These are phyloP conservation scores for Drosophila bifasciata DNA, from an alignment of 1,140 invertebrate species.

Conservation along the genomic window DNA sequence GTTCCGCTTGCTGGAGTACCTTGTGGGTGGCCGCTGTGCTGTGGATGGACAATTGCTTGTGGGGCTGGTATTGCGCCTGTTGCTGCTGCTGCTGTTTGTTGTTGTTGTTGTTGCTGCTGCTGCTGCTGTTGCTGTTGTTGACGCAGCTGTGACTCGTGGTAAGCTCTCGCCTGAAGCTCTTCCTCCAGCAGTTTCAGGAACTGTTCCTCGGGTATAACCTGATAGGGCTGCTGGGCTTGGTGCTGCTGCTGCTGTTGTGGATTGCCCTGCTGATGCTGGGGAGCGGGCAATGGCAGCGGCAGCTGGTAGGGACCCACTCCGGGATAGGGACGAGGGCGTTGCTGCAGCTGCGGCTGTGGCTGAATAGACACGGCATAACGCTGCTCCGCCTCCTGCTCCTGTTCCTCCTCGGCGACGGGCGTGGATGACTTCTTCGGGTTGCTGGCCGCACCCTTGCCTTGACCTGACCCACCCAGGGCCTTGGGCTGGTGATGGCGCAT, in stretches of 20 bases:
- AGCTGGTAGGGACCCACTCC: conserved; percentile 51
- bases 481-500: conserved; percentile 73
- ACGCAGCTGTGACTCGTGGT: conserved; percentile 67
- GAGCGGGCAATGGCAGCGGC: conserved; percentile 59
- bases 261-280: conserved; percentile 63
- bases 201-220: conserved; percentile 79
- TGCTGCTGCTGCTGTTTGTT: conserved; percentile 31
- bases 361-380: conserved; percentile 77
- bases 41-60: conserved; percentile 47
- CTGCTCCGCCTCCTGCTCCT: conserved; percentile 77
- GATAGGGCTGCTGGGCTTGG: conserved; percentile 63
- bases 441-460: conserved; percentile 60
- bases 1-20: conserved; percentile 67
- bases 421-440: conserved; percentile 52
- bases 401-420: conserved; percentile 65
- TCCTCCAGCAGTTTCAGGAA: conserved; percentile 76
- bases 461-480: conserved; percentile 46
- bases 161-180: conserved; percentile 73
- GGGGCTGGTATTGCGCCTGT: conserved; percentile 13
- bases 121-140: conserved; percentile 61
- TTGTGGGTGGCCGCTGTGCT: conserved; percentile 72
- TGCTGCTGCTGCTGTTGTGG: conserved; percentile 44
- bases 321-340: conserved; percentile 42
- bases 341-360: conserved; percentile 48
- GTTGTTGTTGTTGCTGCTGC: conserved; percentile 28